Evolutionary conservation across 2,113 vertebrate genomes (phyloP).

Genomic region (Orthonyx spaldingii): DNA sequence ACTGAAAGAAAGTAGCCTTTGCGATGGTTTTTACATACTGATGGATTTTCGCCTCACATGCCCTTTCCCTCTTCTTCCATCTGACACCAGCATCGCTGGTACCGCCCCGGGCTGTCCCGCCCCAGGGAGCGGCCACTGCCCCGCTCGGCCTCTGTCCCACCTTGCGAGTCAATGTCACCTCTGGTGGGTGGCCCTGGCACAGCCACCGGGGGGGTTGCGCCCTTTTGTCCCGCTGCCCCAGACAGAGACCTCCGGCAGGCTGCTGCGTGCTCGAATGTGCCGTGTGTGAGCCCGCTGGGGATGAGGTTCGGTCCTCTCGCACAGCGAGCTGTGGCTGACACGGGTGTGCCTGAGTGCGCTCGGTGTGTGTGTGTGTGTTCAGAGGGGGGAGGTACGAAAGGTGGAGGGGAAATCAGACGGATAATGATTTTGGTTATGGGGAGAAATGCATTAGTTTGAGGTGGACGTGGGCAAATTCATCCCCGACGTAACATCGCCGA

Average conservation of each 20-base stretch:
- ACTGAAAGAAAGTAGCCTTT: conserved; percentile 11
- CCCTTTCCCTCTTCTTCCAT: conserved; percentile 8
- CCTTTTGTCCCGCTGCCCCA: not conserved
- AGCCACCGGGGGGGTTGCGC: not conserved
- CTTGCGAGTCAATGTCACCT: not conserved
- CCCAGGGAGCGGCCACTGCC: not conserved
- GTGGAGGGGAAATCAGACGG: not conserved
- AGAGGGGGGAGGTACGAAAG: not conserved
- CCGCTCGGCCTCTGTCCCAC: not conserved
- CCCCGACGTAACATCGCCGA: not conserved
- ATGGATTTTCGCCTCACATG: not conserved
- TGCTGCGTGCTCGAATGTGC: not conserved
- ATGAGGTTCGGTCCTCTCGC: not conserved
- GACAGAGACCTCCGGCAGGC: not conserved
- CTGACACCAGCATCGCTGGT: not conserved
- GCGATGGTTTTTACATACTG: not conserved
- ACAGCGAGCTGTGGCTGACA: not conserved
- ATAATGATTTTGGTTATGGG: conserved; percentile 11
- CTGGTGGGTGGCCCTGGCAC: not conserved
- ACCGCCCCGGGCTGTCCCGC: not conserved
- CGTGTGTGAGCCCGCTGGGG: not conserved
- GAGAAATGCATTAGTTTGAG: not conserved
- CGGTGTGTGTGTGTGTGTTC: not conserved
- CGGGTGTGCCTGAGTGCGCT: accelerated
- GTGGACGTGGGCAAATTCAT: not conserved